Percentiles rank a stretch among this genome's conserved stretches.
Evolutionary conservation across 2,113 vertebrate genomes (phyloP).

Genomic region (Poicephalus gulielmi): DNA sequence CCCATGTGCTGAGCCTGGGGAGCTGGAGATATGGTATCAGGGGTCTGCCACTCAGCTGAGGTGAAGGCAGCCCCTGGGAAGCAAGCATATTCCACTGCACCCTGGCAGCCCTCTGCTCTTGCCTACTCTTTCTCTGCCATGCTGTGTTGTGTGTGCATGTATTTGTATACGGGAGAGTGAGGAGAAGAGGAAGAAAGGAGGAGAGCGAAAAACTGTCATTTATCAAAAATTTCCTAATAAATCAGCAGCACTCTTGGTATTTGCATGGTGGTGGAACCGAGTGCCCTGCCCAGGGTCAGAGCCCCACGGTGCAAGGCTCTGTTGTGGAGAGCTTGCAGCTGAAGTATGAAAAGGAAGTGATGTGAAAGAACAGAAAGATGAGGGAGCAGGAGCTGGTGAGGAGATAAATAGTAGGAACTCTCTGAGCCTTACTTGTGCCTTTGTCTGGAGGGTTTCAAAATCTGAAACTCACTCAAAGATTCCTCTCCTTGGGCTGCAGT

Average conservation of each 20-base stretch:
- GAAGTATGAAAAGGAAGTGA: neutral
- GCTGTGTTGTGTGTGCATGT: accelerated
- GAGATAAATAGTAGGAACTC: neutral
- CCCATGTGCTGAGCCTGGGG: accelerated
- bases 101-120: neutral
- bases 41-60: accelerated
- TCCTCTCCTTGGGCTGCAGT: neutral
- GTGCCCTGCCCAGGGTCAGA: neutral
- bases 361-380: neutral
- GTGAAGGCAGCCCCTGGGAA: neutral
- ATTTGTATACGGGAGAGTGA: neutral
- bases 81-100: neutral
- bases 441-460: neutral
- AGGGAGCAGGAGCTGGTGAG: neutral
- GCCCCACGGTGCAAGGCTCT: neutral
- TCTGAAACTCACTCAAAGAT: neutral
- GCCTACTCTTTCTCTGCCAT: neutral
- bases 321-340: neutral
- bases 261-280: neutral
- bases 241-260: neutral
- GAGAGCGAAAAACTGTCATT: neutral
- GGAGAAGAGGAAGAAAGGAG: neutral
- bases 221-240: neutral
- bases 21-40: accelerated
- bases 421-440: neutral